These are phyloP conservation scores for Mylabris phalerata DNA, from an alignment of 1,140 invertebrate genomes.

Conservation along the genomic window DNA sequence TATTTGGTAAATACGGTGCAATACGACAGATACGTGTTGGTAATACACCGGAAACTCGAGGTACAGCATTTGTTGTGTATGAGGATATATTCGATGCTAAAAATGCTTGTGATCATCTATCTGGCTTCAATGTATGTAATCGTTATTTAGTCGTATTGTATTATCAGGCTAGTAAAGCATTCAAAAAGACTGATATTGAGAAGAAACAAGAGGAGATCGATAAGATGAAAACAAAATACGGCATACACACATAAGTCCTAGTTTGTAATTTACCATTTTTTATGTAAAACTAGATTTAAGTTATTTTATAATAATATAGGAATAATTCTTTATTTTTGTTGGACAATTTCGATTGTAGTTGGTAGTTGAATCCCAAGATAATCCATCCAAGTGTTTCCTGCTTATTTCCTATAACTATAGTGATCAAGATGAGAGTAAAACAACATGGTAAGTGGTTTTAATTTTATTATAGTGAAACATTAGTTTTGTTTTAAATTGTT, in stretches of 20 bases:
- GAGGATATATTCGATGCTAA: slow-evolving; percentile 99
- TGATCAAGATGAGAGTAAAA: too few species aligned
- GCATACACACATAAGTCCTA: slow-evolving; percentile 45
- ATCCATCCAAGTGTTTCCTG: neutral
- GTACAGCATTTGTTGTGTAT: slow-evolving; percentile 98
- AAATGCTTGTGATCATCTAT: slow-evolving; percentile 98
- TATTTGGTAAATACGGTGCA: slow-evolving; percentile 99
- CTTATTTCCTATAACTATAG: too few species aligned
- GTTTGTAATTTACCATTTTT: slow-evolving; percentile 3
- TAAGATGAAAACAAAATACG: slow-evolving; percentile 93
- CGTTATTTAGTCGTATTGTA: slow-evolving; percentile 96
- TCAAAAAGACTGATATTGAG: slow-evolving; percentile 92
- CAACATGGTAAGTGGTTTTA: too few species aligned
- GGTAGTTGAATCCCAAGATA: slow-evolving; percentile 4
- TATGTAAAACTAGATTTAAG: slow-evolving; percentile 6
- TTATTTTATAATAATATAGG: slow-evolving; percentile 5
- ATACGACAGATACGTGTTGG: slow-evolving; percentile 98
- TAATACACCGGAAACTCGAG: slow-evolving; percentile 94
- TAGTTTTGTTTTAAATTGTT: too few species aligned
- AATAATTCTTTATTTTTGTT: too few species aligned
- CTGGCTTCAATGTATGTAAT: slow-evolving; percentile 99
- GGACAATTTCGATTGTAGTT: neutral
- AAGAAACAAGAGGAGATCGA: slow-evolving; percentile 97
- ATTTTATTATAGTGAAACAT: too few species aligned
- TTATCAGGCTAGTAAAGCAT: slow-evolving; percentile 91